These are phyloP conservation scores for Pampusana beccarii DNA, from an alignment of 2,113 vertebrate species.

Conservation along the genomic window DNA sequence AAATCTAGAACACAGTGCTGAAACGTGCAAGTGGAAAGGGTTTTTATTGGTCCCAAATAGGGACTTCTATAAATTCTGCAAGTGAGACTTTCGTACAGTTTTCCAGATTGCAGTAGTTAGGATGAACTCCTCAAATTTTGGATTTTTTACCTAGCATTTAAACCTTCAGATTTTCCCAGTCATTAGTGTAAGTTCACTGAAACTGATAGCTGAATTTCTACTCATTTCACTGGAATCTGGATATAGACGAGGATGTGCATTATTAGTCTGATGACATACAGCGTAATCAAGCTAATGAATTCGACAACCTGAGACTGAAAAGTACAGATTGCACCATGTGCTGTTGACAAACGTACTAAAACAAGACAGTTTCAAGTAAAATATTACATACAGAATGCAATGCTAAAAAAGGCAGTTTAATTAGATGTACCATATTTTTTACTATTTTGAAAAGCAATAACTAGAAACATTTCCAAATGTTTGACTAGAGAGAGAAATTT, in stretches of 20 bases:
- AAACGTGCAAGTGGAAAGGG: neutral
- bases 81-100: neutral
- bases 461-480: neutral
- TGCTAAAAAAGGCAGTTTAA: neutral
- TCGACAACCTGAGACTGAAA: conserved; percentile 15
- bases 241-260: neutral
- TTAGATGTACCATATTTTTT: neutral
- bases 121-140: neutral
- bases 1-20: neutral
- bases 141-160: neutral
- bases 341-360: conserved; percentile 2
- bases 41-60: neutral
- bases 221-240: neutral
- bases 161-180: neutral
- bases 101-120: neutral
- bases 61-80: neutral
- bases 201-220: neutral
- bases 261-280: neutral
- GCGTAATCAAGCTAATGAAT: conserved; percentile 42
- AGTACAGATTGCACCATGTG: neutral
- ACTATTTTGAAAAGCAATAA: neutral
- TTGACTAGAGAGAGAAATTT: neutral
- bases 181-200: neutral
- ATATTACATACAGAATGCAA: neutral
- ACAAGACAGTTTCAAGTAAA: neutral